A percentile compares a stretch with the other conserved stretches of the same genome.
Evolutionary conservation across 1,140 invertebrate genomes (phyloP).

Genomic region (Drosophila teissieri): DNA sequence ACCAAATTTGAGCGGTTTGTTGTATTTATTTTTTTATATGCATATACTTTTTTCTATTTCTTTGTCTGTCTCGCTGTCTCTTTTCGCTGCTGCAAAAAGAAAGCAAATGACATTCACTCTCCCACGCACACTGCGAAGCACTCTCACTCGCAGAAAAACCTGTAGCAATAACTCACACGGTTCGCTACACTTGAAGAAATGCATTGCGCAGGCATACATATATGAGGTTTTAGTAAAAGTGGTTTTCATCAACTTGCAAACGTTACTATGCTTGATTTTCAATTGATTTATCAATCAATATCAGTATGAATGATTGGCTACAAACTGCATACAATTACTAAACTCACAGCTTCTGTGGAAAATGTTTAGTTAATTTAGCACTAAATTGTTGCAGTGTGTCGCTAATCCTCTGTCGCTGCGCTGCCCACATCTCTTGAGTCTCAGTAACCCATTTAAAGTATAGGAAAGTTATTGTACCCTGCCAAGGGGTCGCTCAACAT

Average conservation of each 20-base stretch:
- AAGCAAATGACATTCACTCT: conserved; percentile 8
- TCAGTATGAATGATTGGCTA: neutral
- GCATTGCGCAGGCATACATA: too few relatives aligned
- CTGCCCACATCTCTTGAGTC: neutral
- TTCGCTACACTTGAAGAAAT: conserved; percentile 1
- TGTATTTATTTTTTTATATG: neutral
- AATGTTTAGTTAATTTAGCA: neutral
- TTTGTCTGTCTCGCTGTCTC: neutral
- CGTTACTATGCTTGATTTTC: neutral
- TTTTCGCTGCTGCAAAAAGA: conserved; percentile 27
- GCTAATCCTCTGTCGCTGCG: neutral
- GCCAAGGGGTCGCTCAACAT: neutral
- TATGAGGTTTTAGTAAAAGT: too few relatives aligned
- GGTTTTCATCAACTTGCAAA: too few relatives aligned
- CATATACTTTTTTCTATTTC: neutral
- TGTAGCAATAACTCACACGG: neutral
- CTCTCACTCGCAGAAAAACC: neutral
- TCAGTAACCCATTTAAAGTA: conserved; percentile 8
- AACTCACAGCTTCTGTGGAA: too few relatives aligned
- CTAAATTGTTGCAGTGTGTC: neutral
- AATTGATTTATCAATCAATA: neutral
- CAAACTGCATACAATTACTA: too few relatives aligned
- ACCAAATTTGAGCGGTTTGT: neutral
- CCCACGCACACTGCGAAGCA: conserved; percentile 9
- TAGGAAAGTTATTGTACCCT: neutral